phyloP scores from a whole-genome alignment of 1,140 invertebrate species.

The Stegodyphus dumicola region DNA sequence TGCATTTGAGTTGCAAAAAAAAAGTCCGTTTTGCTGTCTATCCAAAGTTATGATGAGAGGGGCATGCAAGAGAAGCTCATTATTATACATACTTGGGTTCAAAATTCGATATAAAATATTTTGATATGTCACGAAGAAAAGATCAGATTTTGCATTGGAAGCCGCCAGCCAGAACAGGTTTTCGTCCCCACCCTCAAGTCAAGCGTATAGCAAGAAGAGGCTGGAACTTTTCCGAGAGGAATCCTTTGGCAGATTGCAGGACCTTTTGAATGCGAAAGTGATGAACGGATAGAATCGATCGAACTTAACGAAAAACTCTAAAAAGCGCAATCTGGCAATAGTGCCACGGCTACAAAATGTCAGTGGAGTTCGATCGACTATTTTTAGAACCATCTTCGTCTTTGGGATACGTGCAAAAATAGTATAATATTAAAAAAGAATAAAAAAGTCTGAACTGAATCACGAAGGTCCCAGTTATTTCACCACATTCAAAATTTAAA shows the following conservation, averaged over 20 bases:
- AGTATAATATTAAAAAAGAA: conserved; percentile 24
- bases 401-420: conserved; percentile 45
- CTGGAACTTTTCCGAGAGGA: too few relatives aligned
- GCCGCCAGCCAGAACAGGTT: too few relatives aligned
- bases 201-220: too few relatives aligned
- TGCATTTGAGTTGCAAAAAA: too few relatives aligned
- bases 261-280: neutral
- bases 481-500: conserved; percentile 55
- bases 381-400: conserved; percentile 37
- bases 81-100: too few relatives aligned
- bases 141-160: too few relatives aligned
- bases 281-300: conserved; percentile 37
- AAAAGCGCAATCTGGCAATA: conserved; percentile 16
- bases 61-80: too few relatives aligned
- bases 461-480: conserved; percentile 35
- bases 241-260: neutral
- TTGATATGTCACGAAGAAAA: too few relatives aligned
- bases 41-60: too few relatives aligned
- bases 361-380: conserved; percentile 45
- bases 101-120: too few relatives aligned
- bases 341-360: conserved; percentile 31
- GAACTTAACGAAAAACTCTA: conserved; percentile 29
- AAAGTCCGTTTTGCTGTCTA: too few relatives aligned
- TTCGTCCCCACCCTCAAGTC: too few relatives aligned
- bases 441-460: conserved; percentile 23